Evolutionary conservation across 2,888 invertebrate genomes (phyloP).

Genomic region (Deroplatys truncata): DNA sequence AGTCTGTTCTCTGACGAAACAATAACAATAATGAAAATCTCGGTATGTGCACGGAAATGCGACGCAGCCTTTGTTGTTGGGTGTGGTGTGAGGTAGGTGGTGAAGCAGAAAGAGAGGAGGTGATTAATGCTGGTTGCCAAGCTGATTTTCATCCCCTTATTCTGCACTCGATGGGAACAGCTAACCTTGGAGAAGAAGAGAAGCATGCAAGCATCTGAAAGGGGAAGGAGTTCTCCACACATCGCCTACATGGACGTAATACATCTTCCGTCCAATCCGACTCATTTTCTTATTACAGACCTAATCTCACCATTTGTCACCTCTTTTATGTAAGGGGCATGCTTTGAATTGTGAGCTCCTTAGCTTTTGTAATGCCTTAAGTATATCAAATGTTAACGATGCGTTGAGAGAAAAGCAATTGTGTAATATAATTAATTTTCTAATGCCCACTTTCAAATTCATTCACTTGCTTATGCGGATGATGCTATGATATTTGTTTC

Average conservation of each 20-base stretch:
- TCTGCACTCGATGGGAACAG: not conserved
- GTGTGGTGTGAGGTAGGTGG: not conserved
- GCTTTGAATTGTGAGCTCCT: not conserved
- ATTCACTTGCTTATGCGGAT: no score
- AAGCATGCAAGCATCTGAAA: not conserved
- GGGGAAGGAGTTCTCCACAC: not conserved
- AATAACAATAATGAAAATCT: not conserved
- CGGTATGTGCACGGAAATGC: not conserved
- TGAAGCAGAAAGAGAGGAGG: not conserved
- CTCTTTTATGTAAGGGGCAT: not conserved
- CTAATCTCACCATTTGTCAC: constrained; percentile 25
- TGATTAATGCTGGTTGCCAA: constrained; percentile 4
- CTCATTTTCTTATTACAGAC: constrained; percentile 23
- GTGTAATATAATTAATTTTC: not conserved
- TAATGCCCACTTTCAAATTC: not conserved
- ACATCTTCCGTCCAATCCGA: constrained; percentile 16
- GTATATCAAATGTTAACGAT: not conserved
- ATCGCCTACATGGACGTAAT: not conserved
- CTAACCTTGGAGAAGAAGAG: not conserved
- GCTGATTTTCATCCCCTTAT: not conserved
- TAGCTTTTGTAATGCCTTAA: not conserved
- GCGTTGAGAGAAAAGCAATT: not conserved
- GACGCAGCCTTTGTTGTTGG: not conserved
- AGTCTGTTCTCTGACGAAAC: not conserved
- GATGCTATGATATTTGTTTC: no score